Conservation (phyloP, 2,888 invertebrate species). For the Leptothorax acervorum region DNA sequence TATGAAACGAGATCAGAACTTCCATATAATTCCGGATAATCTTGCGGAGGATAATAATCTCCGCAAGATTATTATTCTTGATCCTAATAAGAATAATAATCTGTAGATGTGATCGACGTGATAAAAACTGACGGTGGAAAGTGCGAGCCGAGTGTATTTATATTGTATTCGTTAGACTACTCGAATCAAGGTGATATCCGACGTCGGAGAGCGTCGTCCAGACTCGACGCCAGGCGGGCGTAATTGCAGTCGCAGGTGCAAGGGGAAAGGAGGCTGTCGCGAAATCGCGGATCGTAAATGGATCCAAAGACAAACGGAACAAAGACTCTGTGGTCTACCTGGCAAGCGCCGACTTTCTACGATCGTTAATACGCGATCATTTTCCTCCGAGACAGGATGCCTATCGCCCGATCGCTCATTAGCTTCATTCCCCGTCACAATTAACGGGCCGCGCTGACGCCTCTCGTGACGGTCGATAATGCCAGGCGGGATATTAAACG, state of each 20-base stretch:
- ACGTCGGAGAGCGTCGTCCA: background rate
- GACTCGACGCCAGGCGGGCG: slow-evolving; percentile 8
- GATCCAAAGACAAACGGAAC: slow-evolving; percentile 28
- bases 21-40: background rate
- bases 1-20: background rate
- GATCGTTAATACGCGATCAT: slow-evolving; percentile 35
- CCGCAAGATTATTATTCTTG: too few relatives aligned
- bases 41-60: background rate
- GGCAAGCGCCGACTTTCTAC: slow-evolving; percentile 43
- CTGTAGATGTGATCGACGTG: background rate
- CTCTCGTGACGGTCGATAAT: slow-evolving; percentile 35
- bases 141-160: background rate
- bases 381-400: slow-evolving; percentile 7
- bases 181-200: slow-evolving; percentile 17
- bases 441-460: slow-evolving; percentile 22
- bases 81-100: background rate
- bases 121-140: slow-evolving; percentile 27
- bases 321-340: background rate
- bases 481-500: slow-evolving; percentile 24
- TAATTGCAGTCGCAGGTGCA: slow-evolving; percentile 24
- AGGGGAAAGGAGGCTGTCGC: slow-evolving; percentile 16
- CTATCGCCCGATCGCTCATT: slow-evolving; percentile 30
- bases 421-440: slow-evolving; percentile 20
- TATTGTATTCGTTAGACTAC: slow-evolving; percentile 3
- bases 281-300: slow-evolving; percentile 44